Percentiles rank a stretch among this genome's conserved stretches.
Evolutionary conservation across 2,797 vertebrate genomes (phyloP).

Genomic region (Buceros bicornis): DNA sequence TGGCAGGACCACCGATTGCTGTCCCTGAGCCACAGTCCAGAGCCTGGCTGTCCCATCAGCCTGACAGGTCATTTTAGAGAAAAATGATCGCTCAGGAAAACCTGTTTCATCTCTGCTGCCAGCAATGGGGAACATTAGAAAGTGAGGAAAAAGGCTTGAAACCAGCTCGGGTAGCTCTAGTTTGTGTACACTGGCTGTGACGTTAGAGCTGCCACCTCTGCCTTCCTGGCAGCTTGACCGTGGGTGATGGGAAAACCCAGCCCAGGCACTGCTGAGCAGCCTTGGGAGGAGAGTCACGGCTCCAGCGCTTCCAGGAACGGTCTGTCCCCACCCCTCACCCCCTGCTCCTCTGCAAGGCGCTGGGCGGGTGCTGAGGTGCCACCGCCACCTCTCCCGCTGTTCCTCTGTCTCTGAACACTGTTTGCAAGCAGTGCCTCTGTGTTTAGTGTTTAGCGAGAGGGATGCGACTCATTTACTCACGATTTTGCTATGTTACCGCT

Average conservation of each 20-base stretch:
- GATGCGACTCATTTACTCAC: neutral
- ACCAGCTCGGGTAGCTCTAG: neutral
- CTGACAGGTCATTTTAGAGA: accelerated
- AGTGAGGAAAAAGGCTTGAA: neutral
- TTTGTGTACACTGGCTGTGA: neutral
- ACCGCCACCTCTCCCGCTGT: neutral
- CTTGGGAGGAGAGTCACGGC: neutral
- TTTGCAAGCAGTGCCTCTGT: neutral
- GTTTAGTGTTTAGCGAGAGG: accelerated
- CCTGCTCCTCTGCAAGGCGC: neutral
- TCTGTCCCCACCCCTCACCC: neutral
- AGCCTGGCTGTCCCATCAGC: no score
- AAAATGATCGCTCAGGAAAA: accelerated
- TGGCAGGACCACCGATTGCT: neutral
- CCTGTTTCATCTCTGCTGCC: neutral
- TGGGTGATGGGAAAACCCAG: neutral
- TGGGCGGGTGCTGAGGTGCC: neutral
- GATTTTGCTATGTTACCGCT: neutral
- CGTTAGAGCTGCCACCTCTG: neutral
- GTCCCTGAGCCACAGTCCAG: neutral
- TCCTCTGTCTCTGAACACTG: neutral
- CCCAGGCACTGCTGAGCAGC: neutral
- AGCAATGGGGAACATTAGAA: neutral
- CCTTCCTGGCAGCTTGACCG: neutral
- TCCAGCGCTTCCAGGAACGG: neutral